phyloP scores from a whole-genome alignment of 2,888 invertebrate genomes.

The Erebia aethiops region DNA sequence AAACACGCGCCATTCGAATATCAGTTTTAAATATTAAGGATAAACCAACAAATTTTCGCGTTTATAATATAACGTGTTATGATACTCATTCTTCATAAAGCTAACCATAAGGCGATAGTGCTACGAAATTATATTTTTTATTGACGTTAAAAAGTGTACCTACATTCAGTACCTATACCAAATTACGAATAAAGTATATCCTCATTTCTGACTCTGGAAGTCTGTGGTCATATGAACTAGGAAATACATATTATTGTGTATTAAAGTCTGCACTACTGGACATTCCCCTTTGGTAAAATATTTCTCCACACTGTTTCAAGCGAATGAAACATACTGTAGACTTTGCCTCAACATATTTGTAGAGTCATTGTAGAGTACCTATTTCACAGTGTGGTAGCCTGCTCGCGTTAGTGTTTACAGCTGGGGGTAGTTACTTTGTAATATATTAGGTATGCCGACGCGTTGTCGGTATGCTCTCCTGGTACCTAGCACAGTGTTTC shows the following conservation, averaged over 20 bases:
- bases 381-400: neutral
- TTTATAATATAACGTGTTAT: neutral
- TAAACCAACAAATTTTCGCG: neutral
- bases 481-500: neutral
- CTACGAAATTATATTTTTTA: no score
- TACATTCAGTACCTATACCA: no score
- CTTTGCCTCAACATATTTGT: neutral
- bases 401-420: conserved; percentile 13
- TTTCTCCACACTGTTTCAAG: neutral
- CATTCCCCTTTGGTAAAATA: neutral
- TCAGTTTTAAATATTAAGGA: neutral
- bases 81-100: no score
- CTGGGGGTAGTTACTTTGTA: conserved; percentile 10
- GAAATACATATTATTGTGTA: no score
- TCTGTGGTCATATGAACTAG: no score
- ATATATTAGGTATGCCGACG: conserved; percentile 10
- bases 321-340: neutral
- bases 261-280: no score
- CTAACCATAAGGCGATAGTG: no score
- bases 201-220: no score
- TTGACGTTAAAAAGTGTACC: neutral
- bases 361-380: neutral
- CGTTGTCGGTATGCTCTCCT: neutral
- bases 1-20: conserved; percentile 39
- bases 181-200: neutral